Evolutionary conservation across 1,140 invertebrate species (phyloP), one percentile per base, ranked within the genome.

Genomic region (Diabrotica undecimpunctata): DNA sequence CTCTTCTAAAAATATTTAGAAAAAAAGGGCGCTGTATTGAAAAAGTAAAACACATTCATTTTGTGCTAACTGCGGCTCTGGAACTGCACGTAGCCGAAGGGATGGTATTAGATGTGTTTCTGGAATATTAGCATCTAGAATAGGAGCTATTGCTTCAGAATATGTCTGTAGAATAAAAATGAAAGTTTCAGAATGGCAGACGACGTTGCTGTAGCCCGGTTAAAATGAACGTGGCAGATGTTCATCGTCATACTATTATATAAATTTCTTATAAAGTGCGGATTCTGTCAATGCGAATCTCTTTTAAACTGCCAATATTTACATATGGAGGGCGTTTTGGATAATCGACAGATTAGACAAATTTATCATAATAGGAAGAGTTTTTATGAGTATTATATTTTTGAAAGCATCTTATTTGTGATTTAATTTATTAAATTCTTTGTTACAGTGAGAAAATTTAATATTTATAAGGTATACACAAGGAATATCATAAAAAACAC

Each of bases 111-210:
- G 41, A 46, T 46, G n/a, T 46, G 41, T 46, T 46, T 8, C 41
- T 46, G 41, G n/a, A 46, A 46, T 46, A 46, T 46, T 10, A 46
- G 41, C 41, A 46, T 46, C 41, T n/a, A 46, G 8, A 46, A 46
- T 46, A n/a, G 41, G 41, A 46, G 41, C 41, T 46, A 46, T 46
- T 46, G 41, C 41, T 46, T 46, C 41, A 8, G 41, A 46, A n/a
- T 46, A 46, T 46, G 41, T 46, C 41, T 46, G 41, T 46, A n/a
- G 41, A 46, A 46, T 46, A 46, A 46, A 46, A 46, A 46, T 46
- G 41, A 46, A 46, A 46, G 41, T 46, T 46, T 46, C 41, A 46
- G 41, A 46, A 46, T 6, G 41, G 41, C 41, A 46, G n/a, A 46
- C 41, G 41, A 46, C n/a, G 8, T n/a, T 46, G 8, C 41, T 46